Evolutionary conservation across 1,140 invertebrate species (phyloP).

Genomic region (Heterodera carotae): DNA sequence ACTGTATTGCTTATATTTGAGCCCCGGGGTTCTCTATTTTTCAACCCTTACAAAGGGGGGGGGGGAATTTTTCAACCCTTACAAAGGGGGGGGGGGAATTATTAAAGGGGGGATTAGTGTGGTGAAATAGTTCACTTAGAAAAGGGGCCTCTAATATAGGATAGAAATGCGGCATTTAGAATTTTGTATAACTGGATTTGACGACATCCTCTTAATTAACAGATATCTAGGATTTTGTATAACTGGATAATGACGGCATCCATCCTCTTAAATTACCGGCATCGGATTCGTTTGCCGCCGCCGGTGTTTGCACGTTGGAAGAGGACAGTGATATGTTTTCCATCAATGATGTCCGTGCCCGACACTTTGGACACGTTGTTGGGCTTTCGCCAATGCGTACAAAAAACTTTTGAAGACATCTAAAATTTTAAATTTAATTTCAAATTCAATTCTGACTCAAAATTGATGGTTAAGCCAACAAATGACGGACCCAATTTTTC

Average conservation of each 20-base stretch:
- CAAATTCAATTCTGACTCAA: conserved; percentile 17
- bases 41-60: too few relatives aligned
- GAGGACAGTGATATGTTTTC: conserved; percentile 49
- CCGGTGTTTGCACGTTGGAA: conserved; percentile 36
- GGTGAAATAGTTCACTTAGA: too few relatives aligned
- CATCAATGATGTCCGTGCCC: conserved; percentile 40
- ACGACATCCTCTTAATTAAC: too few relatives aligned
- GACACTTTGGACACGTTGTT: conserved; percentile 52
- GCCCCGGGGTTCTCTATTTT: too few relatives aligned
- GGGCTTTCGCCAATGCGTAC: conserved; percentile 38
- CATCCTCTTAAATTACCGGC: neutral
- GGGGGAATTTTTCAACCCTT: too few relatives aligned
- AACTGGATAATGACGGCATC: neutral
- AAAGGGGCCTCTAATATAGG: too few relatives aligned
- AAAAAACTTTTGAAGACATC: conserved; percentile 42
- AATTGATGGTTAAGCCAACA: neutral
- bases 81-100: too few relatives aligned
- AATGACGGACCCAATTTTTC: neutral
- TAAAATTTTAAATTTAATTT: conserved; percentile 46
- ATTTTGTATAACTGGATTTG: too few relatives aligned
- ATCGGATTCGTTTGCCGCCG: conserved; percentile 24
- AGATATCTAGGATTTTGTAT: too few relatives aligned
- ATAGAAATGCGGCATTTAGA: neutral
- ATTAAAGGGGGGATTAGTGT: too few relatives aligned
- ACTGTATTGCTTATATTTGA: too few relatives aligned